Evolutionary conservation across 2,113 vertebrate genomes (phyloP), one percentile per base, ranked within the genome.

Genomic region (Miniopterus natalensis): DNA sequence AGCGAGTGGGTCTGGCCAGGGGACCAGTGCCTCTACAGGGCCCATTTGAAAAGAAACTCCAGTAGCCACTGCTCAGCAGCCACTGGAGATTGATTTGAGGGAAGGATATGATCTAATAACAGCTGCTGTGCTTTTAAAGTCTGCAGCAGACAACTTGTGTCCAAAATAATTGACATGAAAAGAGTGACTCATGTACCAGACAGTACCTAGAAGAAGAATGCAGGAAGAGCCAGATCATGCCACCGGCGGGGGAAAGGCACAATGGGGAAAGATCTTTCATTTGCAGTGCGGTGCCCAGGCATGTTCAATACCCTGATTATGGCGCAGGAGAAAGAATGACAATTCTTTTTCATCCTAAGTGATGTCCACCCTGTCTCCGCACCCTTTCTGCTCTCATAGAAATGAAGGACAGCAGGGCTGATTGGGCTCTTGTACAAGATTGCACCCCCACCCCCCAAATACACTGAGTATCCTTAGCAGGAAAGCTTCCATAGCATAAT

Each of bases 101-200:
- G 29, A 57, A 71, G 20, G n/a, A n/a, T 47, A 12, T 47, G n/a
- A 59, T 6, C 18, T 3, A 17, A 71, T 23, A 81, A 71, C 42
- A 17, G 61, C 55, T n/a, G 20, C 78, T 74, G 2, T 45, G 21
- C 59, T 59, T 95, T 51, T 71, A 49, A 95, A 79, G 42, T 73
- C 36, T 78, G 49, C 49, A 40, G 63, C 20, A 88, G 55, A 61
- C 13, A 92, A 80, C n/a, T 7, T 6, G 2, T 59, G 51, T 47
- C 65, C 8, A 0, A 91, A 91, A 79, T 51, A 90, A 86, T 0
- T 7, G n/a, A 83, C 83, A 5, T 20, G 71, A 29, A 68, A 78
- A 68, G 66, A 78, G 66, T 90, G 84, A 84, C 84, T 92, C 84
- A 80, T 4, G n/a, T 45, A 66, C n/a, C 68, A 96, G 71, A 70